These are phyloP conservation scores for Cinara cedri DNA, from an alignment of 2,888 invertebrate species.

Conservation along the genomic window DNA sequence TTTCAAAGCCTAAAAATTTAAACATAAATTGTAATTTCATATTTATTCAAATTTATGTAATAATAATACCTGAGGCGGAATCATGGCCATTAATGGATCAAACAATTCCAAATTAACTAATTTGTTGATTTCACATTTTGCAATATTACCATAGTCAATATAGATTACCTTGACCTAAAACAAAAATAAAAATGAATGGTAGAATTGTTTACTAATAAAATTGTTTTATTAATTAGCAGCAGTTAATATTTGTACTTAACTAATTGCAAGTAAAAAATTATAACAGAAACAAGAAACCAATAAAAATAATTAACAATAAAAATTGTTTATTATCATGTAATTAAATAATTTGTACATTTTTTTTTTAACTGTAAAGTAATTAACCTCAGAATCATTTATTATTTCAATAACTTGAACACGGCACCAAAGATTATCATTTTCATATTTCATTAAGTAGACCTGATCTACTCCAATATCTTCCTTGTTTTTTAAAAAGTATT, in stretches of 20 bases:
- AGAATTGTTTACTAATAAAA: too few relatives aligned
- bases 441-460: conserved; percentile 33
- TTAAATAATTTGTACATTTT: too few relatives aligned
- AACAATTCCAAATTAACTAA: conserved; percentile 17
- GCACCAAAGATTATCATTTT: conserved; percentile 33
- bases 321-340: too few relatives aligned
- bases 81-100: conserved; percentile 48
- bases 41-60: background rate
- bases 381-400: conserved; percentile 31
- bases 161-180: conserved; percentile 47
- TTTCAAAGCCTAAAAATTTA: conserved; percentile 35
- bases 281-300: too few relatives aligned
- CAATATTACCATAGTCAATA: conserved; percentile 46
- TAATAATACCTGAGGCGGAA: conserved; percentile 45
- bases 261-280: too few relatives aligned
- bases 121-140: conserved; percentile 43
- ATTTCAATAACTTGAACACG: conserved; percentile 42
- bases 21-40: background rate
- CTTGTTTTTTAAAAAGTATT: conserved; percentile 33
- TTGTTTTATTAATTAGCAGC: too few relatives aligned
- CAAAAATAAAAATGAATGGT: background rate
- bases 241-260: too few relatives aligned
- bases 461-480: conserved; percentile 20
- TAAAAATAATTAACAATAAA: too few relatives aligned
- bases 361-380: background rate